Evolutionary conservation across 2,888 invertebrate species (phyloP).

Genomic region (Nemurella pictetii): DNA sequence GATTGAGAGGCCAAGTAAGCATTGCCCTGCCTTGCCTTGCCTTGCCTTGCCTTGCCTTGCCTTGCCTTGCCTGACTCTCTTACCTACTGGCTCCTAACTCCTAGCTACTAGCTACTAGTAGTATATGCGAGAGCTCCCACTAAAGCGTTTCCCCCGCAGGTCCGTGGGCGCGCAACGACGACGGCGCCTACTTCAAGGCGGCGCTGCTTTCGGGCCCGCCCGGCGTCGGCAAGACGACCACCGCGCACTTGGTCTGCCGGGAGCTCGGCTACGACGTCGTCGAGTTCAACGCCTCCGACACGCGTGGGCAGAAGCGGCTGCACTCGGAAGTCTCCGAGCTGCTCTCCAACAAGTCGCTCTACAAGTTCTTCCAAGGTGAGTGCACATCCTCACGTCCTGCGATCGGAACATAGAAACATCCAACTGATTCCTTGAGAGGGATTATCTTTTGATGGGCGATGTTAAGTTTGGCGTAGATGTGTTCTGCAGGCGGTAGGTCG

Average conservation of each 20-base stretch:
- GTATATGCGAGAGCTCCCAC: too few relatives aligned
- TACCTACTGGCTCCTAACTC: too few relatives aligned
- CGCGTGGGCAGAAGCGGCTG: conserved; percentile 84
- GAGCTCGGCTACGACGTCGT: conserved; percentile 87
- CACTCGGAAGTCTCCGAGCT: conserved; percentile 82
- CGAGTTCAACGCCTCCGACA: conserved; percentile 98
- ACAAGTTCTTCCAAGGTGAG: conserved; percentile 68
- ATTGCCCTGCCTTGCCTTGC: background rate
- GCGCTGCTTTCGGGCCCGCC: conserved; percentile 95
- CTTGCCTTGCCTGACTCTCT: too few relatives aligned
- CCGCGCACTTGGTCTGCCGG: conserved; percentile 83
- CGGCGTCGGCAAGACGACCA: conserved; percentile 95
- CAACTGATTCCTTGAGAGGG: too few relatives aligned
- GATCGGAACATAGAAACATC: too few relatives aligned
- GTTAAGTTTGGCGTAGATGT: too few relatives aligned
- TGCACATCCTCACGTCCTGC: too few relatives aligned
- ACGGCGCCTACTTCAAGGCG: conserved; percentile 88
- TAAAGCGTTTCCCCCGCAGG: too few relatives aligned
- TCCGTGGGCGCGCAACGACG: conserved; percentile 78
- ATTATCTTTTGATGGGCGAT: too few relatives aligned
- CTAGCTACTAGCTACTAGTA: too few relatives aligned
- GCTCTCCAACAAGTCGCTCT: conserved; percentile 73
- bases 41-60: background rate
- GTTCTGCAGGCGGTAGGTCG: too few relatives aligned
- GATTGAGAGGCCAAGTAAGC: conserved; percentile 64